phyloP scores from a whole-genome alignment of 2,888 invertebrate genomes.

The Sisyra terminalis region DNA sequence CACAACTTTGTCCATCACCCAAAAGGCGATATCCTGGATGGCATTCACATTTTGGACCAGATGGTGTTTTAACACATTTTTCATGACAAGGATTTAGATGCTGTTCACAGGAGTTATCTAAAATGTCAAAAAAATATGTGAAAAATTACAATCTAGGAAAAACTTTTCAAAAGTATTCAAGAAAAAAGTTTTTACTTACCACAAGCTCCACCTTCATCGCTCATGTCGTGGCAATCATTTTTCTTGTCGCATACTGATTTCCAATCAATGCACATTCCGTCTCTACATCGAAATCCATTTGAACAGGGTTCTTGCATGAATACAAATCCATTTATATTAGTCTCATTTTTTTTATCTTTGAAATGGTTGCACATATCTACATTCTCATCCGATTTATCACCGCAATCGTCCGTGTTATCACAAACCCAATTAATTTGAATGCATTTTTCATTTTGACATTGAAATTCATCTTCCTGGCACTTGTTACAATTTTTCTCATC shows the following conservation, averaged over 20 bases:
- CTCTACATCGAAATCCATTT: slow-evolving; percentile 35
- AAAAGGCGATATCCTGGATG: slow-evolving; percentile 35
- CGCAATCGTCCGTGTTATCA: slow-evolving; percentile 47
- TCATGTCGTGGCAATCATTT: slow-evolving; percentile 46
- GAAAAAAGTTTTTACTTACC: slow-evolving; percentile 21
- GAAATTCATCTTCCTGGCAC: slow-evolving; percentile 33
- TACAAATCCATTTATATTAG: background rate
- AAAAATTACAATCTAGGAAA: too few species aligned
- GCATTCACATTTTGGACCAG: slow-evolving; percentile 50
- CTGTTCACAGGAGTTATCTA: slow-evolving; percentile 27
- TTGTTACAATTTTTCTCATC: slow-evolving; percentile 36
- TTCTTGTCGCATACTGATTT: slow-evolving; percentile 43
- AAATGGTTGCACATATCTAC: slow-evolving; percentile 16
- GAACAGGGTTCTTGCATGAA: slow-evolving; percentile 19
- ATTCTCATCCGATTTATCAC: slow-evolving; percentile 57
- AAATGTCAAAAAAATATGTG: slow-evolving; percentile 6
- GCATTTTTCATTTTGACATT: slow-evolving; percentile 40
- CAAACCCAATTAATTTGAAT: slow-evolving; percentile 39
- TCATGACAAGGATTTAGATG: slow-evolving; percentile 32
- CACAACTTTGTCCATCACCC: slow-evolving; percentile 36
- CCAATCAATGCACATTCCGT: slow-evolving; percentile 48
- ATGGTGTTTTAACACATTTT: slow-evolving; percentile 44
- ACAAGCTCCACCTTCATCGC: slow-evolving; percentile 54
- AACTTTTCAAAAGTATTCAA: background rate
- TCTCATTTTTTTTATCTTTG: background rate